These are phyloP conservation scores for Sebastes itinus DNA, from an alignment of 2,797 vertebrate genomes.

Conservation along the genomic window DNA sequence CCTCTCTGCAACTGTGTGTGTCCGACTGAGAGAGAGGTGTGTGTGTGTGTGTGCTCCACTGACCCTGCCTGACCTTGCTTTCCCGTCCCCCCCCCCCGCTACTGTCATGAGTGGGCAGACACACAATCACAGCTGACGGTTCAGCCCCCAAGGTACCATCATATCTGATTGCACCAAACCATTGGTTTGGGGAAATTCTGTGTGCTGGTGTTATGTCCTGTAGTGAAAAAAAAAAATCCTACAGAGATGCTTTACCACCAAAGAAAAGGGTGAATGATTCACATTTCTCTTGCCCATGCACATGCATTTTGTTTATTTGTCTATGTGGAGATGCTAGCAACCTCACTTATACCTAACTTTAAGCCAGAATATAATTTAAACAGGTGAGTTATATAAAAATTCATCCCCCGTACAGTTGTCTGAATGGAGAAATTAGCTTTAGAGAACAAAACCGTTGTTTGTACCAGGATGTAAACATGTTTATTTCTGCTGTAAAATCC, in stretches of 20 bases:
- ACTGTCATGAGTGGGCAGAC: constrained; percentile 59
- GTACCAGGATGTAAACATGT: too few species aligned
- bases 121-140: constrained; percentile 55
- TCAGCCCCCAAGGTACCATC: constrained; percentile 44
- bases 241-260: neutral
- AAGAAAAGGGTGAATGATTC: neutral
- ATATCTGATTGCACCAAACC: constrained; percentile 49
- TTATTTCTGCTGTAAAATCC: too few species aligned
- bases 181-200: constrained; percentile 22
- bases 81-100: constrained; percentile 22
- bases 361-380: too few species aligned
- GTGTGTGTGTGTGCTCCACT: constrained; percentile 8
- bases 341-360: too few species aligned
- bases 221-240: neutral
- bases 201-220: constrained; percentile 6
- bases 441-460: too few species aligned
- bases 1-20: neutral
- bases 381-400: too few species aligned
- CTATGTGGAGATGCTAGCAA: too few species aligned
- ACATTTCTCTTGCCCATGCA: neutral
- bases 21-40: neutral
- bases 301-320: neutral
- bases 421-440: too few species aligned
- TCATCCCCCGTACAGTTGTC: too few species aligned
- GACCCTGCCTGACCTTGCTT: constrained; percentile 52